These are phyloP conservation scores for Meiosimyza platycephala DNA, from an alignment of 2,888 invertebrate species.

Conservation along the genomic window DNA sequence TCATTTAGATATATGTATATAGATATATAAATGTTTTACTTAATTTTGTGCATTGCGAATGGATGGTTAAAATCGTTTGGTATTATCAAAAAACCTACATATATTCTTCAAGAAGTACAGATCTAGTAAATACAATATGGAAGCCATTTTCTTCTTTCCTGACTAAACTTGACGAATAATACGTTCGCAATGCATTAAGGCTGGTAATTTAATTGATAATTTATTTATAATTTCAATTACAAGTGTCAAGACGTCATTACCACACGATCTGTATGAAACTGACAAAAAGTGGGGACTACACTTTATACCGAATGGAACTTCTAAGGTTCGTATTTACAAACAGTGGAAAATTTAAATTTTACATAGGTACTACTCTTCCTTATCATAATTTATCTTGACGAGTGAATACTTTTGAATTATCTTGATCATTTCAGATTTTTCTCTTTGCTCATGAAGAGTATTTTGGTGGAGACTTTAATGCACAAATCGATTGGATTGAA, in stretches of 20 bases:
- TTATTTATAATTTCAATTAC: slow-evolving; percentile 1
- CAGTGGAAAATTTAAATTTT: not conserved
- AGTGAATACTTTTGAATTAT: too few relatives aligned
- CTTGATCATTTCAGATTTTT: slow-evolving; percentile 59
- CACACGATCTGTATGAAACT: slow-evolving; percentile 66
- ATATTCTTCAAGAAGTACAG: too few relatives aligned
- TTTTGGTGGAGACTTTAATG: slow-evolving; percentile 75
- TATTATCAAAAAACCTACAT: too few relatives aligned
- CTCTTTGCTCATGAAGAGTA: slow-evolving; percentile 77
- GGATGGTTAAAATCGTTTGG: too few relatives aligned
- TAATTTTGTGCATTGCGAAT: too few relatives aligned
- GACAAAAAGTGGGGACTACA: slow-evolving; percentile 67
- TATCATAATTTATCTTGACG: too few relatives aligned
- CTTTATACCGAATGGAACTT: slow-evolving; percentile 60
- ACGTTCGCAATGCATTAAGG: not conserved
- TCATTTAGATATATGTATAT: too few relatives aligned
- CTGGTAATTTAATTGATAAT: not conserved
- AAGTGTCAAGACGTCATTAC: slow-evolving; percentile 54
- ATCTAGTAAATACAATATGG: too few relatives aligned
- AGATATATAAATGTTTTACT: too few relatives aligned
- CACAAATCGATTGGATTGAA: slow-evolving; percentile 78
- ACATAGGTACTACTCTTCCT: too few relatives aligned
- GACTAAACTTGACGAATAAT: not conserved
- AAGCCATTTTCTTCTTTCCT: too few relatives aligned
- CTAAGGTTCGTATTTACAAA: slow-evolving; percentile 49